A percentile compares a stretch with the other conserved stretches of the same genome.
These are phyloP conservation scores for Ichneumoninae sp. DNA, from an alignment of 2,888 invertebrate genomes.

Conservation along the genomic window DNA sequence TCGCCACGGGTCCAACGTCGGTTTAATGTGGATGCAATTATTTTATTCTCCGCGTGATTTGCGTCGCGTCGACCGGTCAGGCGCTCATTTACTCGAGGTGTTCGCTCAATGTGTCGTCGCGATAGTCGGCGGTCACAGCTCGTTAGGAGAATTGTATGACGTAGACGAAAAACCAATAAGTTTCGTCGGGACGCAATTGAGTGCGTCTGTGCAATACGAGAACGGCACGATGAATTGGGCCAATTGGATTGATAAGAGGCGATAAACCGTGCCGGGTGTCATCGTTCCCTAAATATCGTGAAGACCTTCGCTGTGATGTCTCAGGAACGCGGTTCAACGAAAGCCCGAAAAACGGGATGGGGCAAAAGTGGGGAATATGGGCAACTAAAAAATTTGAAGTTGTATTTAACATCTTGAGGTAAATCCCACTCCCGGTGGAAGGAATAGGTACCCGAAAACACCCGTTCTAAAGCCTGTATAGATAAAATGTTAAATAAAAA, in stretches of 20 bases:
- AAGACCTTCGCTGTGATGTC: neutral
- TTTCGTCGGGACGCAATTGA: neutral
- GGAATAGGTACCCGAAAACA: no score
- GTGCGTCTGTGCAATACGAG: neutral
- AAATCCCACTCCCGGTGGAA: no score
- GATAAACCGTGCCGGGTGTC: slow-evolving; percentile 13
- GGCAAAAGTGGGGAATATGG: no score
- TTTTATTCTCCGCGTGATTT: slow-evolving; percentile 6
- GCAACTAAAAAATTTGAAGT: no score
- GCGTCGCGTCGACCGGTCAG: neutral
- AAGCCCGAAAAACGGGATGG: neutral
- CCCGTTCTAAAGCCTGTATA: no score
- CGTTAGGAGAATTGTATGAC: neutral
- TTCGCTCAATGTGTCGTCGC: neutral
- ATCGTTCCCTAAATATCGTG: neutral
- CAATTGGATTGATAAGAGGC: slow-evolving; percentile 16
- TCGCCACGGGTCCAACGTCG: neutral
- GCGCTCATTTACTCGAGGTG: neutral
- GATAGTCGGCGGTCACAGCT: neutral
- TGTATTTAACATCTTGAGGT: no score
- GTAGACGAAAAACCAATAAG: neutral
- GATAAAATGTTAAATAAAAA: no score
- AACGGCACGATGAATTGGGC: slow-evolving; percentile 39
- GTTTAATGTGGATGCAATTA: neutral
- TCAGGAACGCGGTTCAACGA: neutral